Base-by-base conservation (phyloP, 2,113 vertebrate species). In the Daubentonia madagascariensis region DNA sequence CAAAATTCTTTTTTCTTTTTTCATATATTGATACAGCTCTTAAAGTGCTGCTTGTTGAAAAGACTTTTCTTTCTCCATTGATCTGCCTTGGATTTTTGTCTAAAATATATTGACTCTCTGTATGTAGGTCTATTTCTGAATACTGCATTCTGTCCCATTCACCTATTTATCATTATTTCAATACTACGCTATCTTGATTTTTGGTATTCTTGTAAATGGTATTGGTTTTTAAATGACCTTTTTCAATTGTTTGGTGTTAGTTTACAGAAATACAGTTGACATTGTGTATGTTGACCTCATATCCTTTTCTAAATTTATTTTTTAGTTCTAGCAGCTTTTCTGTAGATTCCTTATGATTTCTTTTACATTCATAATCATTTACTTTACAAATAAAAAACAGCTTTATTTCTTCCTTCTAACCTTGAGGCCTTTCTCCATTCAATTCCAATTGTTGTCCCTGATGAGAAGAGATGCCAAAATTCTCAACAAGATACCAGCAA, bases 381-480 rank as follows among this genome's bases (percentile, higher is more conserved):
- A 88, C 8, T 70, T 30, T 95, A 63, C 20, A 78, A 81, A 54
- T 59, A 85, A 79, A 85, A 16, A 50, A 17, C 22, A 35, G 9
- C 67, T 85, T 61, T 73, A 32, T 63, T 88, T 96, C 52, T 81
- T 85, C 4, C 45, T 94, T 96, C 70, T 97, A 81, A n/a, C 50
- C 28, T 83, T 92, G 57, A 73, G 35, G 14, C 1, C 8, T 75
- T 92, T 97, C 52, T 83, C n/a, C 22, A n/a, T n/a, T n/a, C n/a
- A n/a, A n/a, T n/a, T n/a, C n/a, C n/a, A n/a, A n/a, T n/a, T 67
- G 63, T 32, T 67, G 35, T 35, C 63, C 63, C 63, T 67, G 14
- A 3, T 67, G 63, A 67, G 35, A 13, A 67, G 0, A 67, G 32
- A 67, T 35, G 63, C 63, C 32, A 67, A 67, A 17, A 17, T 8